Percentiles rank a stretch among this genome's conserved stretches.
phyloP scores from a whole-genome alignment of 2,113 vertebrate genomes.

The Odontesthes bonariensis region DNA sequence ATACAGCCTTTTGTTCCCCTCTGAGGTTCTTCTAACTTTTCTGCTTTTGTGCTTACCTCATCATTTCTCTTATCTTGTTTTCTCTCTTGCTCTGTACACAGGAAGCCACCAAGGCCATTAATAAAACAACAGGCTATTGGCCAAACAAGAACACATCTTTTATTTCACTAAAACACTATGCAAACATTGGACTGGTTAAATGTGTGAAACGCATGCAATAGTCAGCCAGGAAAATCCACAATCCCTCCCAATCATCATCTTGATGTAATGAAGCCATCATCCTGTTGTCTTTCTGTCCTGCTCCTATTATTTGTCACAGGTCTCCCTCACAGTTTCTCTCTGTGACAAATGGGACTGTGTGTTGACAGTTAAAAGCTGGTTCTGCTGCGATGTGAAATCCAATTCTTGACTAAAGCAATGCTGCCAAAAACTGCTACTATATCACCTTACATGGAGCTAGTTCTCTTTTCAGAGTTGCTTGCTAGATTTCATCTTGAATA shows the following conservation, averaged over 20 bases:
- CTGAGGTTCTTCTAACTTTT: slow-evolving; percentile 4
- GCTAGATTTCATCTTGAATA: slow-evolving; percentile 16
- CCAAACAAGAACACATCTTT: neutral
- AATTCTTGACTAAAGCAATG: slow-evolving; percentile 40
- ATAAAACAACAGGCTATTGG: slow-evolving; percentile 6
- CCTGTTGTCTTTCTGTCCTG: slow-evolving; percentile 19
- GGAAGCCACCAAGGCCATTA: slow-evolving; percentile 11
- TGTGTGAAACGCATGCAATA: neutral
- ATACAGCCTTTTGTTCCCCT: neutral
- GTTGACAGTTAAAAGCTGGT: slow-evolving; percentile 50
- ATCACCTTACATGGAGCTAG: slow-evolving; percentile 4
- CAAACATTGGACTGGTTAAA: slow-evolving; percentile 1
- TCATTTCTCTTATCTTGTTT: neutral
- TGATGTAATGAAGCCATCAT: slow-evolving; percentile 21
- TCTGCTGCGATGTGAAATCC: slow-evolving; percentile 49
- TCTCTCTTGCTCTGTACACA: slow-evolving; percentile 4
- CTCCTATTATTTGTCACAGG: slow-evolving; percentile 23
- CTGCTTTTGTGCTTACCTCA: slow-evolving; percentile 4
- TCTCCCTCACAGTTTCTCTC: slow-evolving; percentile 17
- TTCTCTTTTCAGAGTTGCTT: neutral
- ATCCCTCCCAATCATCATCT: neutral
- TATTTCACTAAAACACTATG: neutral
- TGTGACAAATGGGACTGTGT: slow-evolving; percentile 44
- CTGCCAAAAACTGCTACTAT: slow-evolving; percentile 35
- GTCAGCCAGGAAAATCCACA: slow-evolving; percentile 3